Evolutionary conservation across 2,797 vertebrate species (phyloP).

Genomic region (Okamejei kenojei): DNA sequence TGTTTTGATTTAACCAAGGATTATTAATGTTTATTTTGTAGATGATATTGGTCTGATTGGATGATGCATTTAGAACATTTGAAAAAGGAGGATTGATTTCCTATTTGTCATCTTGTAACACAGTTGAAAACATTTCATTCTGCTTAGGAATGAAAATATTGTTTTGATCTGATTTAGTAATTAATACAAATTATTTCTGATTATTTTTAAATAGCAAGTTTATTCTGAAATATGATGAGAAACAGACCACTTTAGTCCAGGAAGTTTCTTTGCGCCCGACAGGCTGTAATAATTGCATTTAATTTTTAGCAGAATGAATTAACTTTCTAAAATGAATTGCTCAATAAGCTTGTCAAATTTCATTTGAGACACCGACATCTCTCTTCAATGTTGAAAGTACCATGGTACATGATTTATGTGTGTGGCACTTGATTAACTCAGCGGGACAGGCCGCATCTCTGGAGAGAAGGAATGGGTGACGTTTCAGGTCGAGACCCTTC

Average conservation of each 20-base stretch:
- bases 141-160: neutral
- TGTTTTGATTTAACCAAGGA: neutral
- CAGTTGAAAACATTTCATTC: neutral
- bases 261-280: neutral
- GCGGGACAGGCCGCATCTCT: too few relatives aligned
- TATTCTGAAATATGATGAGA: neutral
- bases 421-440: neutral
- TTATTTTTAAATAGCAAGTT: neutral
- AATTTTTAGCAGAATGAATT: neutral
- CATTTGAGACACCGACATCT: neutral
- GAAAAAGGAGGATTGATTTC: neutral
- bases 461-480: too few relatives aligned
- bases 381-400: neutral
- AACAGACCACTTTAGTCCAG: neutral
- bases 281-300: neutral
- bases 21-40: neutral
- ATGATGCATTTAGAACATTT: neutral
- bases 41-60: neutral
- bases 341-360: neutral
- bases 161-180: too few relatives aligned
- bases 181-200: neutral
- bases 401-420: neutral
- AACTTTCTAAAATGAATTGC: neutral
- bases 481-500: too few relatives aligned
- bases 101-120: neutral